These are phyloP conservation scores for Formicarius rufipectus DNA, from an alignment of 2,113 vertebrate genomes.

Conservation along the genomic window DNA sequence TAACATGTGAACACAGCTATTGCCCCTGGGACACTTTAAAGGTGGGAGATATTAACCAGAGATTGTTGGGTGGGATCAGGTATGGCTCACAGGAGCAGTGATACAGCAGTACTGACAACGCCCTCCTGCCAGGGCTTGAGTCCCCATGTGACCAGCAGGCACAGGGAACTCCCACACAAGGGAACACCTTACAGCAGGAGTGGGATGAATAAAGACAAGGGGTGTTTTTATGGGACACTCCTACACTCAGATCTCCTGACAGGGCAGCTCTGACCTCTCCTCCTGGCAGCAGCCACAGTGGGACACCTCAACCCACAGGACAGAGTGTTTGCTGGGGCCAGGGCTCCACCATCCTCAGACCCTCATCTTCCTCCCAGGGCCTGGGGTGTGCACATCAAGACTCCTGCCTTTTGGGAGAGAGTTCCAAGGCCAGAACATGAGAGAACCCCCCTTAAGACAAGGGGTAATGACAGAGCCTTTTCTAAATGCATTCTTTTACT, in stretches of 20 bases:
- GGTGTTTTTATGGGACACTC: background rate
- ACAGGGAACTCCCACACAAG: fast-evolving
- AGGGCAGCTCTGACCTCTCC: too few species aligned
- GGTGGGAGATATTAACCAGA: background rate
- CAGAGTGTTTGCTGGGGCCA: background rate
- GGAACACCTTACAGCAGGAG: background rate
- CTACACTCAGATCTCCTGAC: fast-evolving
- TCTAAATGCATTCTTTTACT: background rate
- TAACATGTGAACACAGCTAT: background rate
- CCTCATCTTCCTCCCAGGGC: background rate
- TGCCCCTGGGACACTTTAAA: background rate
- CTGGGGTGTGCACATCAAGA: fast-evolving
- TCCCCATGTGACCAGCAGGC: fast-evolving
- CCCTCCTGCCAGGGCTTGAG: background rate
- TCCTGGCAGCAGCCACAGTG: background rate
- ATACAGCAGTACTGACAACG: fast-evolving
- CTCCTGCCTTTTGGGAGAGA: background rate
- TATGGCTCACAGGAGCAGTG: background rate
- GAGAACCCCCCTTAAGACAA: fast-evolving
- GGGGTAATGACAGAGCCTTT: fast-evolving
- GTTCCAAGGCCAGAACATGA: fast-evolving
- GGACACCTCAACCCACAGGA: background rate
- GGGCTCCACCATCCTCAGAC: background rate
- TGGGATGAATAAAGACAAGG: fast-evolving
- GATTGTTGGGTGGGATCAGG: fast-evolving